Base-by-base conservation (phyloP, 2,888 invertebrate genomes). In the Caenorhabditis afra region DNA sequence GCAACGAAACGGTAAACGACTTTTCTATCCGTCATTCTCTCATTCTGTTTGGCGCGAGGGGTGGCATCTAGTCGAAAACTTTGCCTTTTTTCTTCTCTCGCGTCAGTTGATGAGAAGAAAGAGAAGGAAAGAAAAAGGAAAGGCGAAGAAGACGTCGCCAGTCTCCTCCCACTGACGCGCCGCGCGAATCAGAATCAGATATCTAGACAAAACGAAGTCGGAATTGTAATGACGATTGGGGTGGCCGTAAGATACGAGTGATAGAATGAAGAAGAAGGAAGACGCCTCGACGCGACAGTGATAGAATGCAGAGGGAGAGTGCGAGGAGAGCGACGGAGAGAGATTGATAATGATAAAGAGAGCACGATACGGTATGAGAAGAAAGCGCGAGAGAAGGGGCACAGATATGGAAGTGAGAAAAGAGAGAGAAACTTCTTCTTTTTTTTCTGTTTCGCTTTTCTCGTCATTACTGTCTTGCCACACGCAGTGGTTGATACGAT, bases 401-500 rank as follows among this genome's bases (percentile, higher is more conserved):
- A 73, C 73, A 73, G 73, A 73, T 73, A 73, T 73, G 73, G 73
- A 73, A 73, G 73, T 73, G 73, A 73, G 64, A 73, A 73, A 73
- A 50, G 44, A 35, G 29, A 52, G 52, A n/a, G 23, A 52, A 41
- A 20, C 14, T 16, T 53, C 35, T n/a, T 70, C 39, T 47, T 67
- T 58, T 57, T 18, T 67, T 57, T 44, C 29, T 29, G n/a, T 68
- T 68, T 68, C 59, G 35, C 41, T 57, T 57, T 45, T 29, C 29
- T 29, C 29, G 41, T 49, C 71, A 58, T 73, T 58, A 64, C 58
- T 59, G 39, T 64, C 55, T 62, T 35, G 22, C 55, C 64, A 47
- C 73, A 64, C 64, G 20, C 73, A 57, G 39, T 64, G 64, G 58
- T 73, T 71, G 57, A 62, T n/a, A n/a, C n/a, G n/a, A 45, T 57